A percentile compares a stretch with the other conserved stretches of the same genome.
phyloP scores from a whole-genome alignment of 2,888 invertebrate species.

The Serrognathus titanus region DNA sequence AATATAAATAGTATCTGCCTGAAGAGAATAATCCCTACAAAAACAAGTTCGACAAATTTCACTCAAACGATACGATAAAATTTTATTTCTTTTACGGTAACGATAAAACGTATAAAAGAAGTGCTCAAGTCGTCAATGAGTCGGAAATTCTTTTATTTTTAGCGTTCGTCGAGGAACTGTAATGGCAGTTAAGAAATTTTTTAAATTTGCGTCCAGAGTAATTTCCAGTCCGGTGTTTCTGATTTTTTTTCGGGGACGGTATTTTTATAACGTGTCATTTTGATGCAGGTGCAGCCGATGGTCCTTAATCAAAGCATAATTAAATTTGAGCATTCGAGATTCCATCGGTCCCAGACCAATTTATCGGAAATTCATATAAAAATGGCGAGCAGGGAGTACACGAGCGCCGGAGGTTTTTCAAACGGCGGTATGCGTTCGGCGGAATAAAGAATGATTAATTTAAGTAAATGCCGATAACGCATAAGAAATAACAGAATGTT shows the following conservation, averaged over 20 bases:
- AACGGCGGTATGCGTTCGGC: slow-evolving; percentile 1
- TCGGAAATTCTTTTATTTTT: too few relatives aligned
- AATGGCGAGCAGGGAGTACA: not conserved
- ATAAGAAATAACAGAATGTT: slow-evolving; percentile 30
- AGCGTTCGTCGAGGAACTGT: too few relatives aligned
- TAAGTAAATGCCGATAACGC: slow-evolving; percentile 9
- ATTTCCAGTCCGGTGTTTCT: too few relatives aligned
- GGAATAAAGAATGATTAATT: slow-evolving; percentile 14
- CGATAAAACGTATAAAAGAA: too few relatives aligned
- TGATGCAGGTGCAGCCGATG: not conserved
- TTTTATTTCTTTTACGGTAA: too few relatives aligned
- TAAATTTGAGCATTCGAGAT: not conserved
- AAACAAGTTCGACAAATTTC: too few relatives aligned
- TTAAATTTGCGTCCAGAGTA: too few relatives aligned
- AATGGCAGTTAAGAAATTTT: too few relatives aligned
- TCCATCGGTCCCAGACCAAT: not conserved
- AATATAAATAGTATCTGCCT: too few relatives aligned
- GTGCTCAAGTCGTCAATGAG: too few relatives aligned
- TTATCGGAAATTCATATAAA: slow-evolving; percentile 2
- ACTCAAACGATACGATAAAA: too few relatives aligned
- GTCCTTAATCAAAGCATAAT: not conserved
- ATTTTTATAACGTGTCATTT: not conserved
- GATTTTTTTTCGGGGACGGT: not conserved
- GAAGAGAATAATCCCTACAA: too few relatives aligned
- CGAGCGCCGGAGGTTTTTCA: not conserved